Evolutionary conservation across 1,140 invertebrate genomes (phyloP).

Genomic region (Megathymus violae): DNA sequence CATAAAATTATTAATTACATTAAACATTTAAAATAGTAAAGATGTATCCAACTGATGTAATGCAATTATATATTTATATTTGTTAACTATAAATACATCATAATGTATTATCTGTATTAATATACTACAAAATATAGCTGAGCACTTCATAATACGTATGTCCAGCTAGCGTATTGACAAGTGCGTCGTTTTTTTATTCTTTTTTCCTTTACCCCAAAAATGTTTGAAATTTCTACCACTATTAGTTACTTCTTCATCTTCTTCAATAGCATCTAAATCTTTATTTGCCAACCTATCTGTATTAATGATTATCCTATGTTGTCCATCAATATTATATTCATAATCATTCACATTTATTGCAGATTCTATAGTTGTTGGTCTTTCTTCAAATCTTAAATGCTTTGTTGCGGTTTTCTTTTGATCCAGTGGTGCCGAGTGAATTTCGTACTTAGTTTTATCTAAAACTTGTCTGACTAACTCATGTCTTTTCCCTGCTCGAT

Average conservation of each 20-base stretch:
- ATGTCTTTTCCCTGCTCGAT: constrained; percentile 14
- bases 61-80: too few species aligned
- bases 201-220: constrained; percentile 50
- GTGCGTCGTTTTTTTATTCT: constrained; percentile 46
- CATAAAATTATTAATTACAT: too few species aligned
- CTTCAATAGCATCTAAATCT: constrained; percentile 28
- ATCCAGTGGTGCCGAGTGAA: constrained; percentile 31
- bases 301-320: constrained; percentile 37
- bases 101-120: too few species aligned
- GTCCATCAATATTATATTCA: constrained; percentile 24
- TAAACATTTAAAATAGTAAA: too few species aligned
- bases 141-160: too few species aligned
- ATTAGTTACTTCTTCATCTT: constrained; percentile 26
- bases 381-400: constrained; percentile 61
- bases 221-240: constrained; percentile 47
- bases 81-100: too few species aligned
- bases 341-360: constrained; percentile 20
- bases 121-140: too few species aligned
- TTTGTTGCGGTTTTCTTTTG: constrained; percentile 33
- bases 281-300: constrained; percentile 19
- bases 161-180: constrained; percentile 14
- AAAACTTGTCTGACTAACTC: background rate
- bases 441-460: constrained; percentile 11
- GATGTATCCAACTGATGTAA: too few species aligned
- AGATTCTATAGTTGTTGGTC: constrained; percentile 47